Evolutionary conservation across 2,797 vertebrate genomes (phyloP).

Genomic region (Cryptoprocta ferox): DNA sequence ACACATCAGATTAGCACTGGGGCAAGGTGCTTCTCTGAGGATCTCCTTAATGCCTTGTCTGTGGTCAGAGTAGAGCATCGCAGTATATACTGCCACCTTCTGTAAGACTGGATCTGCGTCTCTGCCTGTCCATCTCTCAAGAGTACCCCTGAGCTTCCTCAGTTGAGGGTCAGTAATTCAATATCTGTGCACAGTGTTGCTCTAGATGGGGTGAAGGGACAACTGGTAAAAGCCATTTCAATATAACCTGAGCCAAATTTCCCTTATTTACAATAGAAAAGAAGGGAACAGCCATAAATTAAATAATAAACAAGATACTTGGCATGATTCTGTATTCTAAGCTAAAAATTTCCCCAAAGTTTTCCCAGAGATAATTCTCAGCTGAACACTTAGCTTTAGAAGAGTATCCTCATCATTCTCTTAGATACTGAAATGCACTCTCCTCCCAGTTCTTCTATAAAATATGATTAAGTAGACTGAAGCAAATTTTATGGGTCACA

Average conservation of each 20-base stretch:
- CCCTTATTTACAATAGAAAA: neutral
- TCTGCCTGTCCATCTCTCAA: neutral
- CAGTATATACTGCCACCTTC: accelerated
- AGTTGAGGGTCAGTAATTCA: neutral
- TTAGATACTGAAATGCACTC: neutral
- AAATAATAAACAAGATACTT: neutral
- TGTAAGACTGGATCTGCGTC: neutral
- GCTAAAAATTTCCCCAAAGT: neutral
- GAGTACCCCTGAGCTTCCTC: neutral
- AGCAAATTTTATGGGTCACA: accelerated
- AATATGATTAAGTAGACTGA: neutral
- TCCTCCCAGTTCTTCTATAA: neutral
- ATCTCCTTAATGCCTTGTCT: neutral
- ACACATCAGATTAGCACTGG: neutral
- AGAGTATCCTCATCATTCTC: neutral
- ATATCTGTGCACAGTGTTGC: neutral
- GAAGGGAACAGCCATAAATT: neutral
- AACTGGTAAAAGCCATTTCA: neutral
- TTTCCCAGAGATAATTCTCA: neutral
- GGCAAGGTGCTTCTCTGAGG: neutral
- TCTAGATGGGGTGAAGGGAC: neutral
- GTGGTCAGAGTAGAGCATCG: neutral
- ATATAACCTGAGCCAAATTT: neutral
- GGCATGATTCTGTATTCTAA: neutral
- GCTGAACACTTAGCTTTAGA: neutral